phyloP scores from a whole-genome alignment of 2,797 vertebrate species.

The Cygnus olor region DNA sequence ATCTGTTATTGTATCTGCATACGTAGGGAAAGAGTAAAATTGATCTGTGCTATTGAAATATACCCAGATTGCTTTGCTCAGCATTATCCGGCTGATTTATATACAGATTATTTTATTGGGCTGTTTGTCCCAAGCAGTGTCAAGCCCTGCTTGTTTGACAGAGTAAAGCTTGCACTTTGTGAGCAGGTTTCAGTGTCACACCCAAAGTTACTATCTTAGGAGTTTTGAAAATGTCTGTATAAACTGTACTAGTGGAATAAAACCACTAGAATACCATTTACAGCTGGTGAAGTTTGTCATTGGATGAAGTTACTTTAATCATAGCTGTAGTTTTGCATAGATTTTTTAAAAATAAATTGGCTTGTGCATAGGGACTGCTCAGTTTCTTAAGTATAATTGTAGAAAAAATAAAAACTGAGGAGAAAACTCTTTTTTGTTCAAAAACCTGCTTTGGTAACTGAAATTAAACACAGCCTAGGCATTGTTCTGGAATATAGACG shows the following conservation, averaged over 20 bases:
- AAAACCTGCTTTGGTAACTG: neutral
- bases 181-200: neutral
- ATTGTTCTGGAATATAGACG: slow-evolving; percentile 17
- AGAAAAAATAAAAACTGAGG: neutral
- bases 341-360: slow-evolving; percentile 3
- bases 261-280: neutral
- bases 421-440: neutral
- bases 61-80: neutral
- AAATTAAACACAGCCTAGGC: neutral
- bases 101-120: neutral
- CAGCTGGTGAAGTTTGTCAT: neutral
- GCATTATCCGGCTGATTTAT: neutral
- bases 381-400: slow-evolving; percentile 12
- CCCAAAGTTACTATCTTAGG: neutral
- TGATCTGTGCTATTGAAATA: neutral
- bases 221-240: neutral
- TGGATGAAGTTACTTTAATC: neutral
- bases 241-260: neutral
- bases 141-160: neutral
- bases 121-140: neutral
- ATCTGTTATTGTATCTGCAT: neutral
- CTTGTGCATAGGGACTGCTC: neutral
- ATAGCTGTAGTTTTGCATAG: neutral
- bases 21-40: neutral
- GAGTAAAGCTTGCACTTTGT: neutral